A percentile compares a stretch with the other conserved stretches of the same genome.
phyloP scores from a whole-genome alignment of 1,140 invertebrate genomes.

The Mycetomoellerius zeteki region DNA sequence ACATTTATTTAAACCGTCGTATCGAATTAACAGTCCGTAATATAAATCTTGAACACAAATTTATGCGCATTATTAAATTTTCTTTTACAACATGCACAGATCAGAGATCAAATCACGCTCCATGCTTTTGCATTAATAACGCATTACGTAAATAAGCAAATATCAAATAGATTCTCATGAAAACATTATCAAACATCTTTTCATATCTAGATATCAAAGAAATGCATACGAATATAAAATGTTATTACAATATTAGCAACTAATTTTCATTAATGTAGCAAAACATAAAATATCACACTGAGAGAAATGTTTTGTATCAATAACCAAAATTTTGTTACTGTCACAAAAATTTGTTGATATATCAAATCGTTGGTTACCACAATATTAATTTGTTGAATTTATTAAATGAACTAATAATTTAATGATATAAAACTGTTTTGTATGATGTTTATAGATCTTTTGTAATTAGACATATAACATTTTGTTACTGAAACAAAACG shows the following conservation, averaged over 20 bases:
- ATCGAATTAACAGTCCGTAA: slow-evolving; percentile 31
- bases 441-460: no score
- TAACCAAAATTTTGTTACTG: no score
- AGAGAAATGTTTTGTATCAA: no score
- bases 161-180: not conserved
- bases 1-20: not conserved
- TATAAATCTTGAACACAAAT: slow-evolving; percentile 31
- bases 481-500: no score
- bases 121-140: slow-evolving; percentile 11
- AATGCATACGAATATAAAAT: not conserved
- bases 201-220: not conserved
- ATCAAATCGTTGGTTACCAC: no score
- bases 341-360: no score
- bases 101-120: not conserved
- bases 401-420: no score
- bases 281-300: not conserved
- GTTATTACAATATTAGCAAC: not conserved
- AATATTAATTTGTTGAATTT: no score
- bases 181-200: not conserved
- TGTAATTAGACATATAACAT: no score
- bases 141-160: not conserved
- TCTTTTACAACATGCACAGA: not conserved
- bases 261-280: not conserved
- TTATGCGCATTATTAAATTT: not conserved
- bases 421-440: no score